Evolutionary conservation across 2,888 invertebrate genomes (phyloP), one percentile per base, ranked within the genome.

Genomic region (Pelosia muscerda): DNA sequence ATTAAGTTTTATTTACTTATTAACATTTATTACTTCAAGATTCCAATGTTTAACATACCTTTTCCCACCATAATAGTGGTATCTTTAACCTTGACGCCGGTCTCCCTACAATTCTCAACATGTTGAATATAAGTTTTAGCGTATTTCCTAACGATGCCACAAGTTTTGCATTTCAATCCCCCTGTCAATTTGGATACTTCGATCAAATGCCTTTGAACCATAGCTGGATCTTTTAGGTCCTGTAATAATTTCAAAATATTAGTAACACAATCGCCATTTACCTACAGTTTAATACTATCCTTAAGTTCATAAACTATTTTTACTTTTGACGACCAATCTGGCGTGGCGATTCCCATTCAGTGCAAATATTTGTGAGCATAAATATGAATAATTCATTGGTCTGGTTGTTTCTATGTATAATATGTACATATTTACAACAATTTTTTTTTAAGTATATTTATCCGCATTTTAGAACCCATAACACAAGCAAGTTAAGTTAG

Each of bases 91-190:
- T 22, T 63, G 9, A 6, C n/a, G 4, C 15, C 65, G 25, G 23
- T 15, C 4, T 1, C n/a, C 10, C 13, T 38, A 28, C 81, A 81
- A n/a, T 23, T 9, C 0, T 69, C 62, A 8, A 75, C n/a, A 64
- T 81, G 81, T 1, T 65, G 57, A 34, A 64, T 28, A 38, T 74
- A 81, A 23, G 63, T 57, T 65, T 83, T 82, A 5, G 80, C 79
- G 57, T 84, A 83, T 75, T 78, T 85, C 22, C 83, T 78, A 26
- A 72, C 67, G 2, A 79, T 9, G 1, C 79, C 83, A 54, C 84
- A 84, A 65, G 74, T 79, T 1, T 67, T n/a, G 59, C 84, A 84
- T 22, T 60, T 64, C 34, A 84, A 65, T 13, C 76, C 74, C 1
- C 72, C 75, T 11, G 66, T 57, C 13, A 62, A 15, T 66, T 74